Conservation (phyloP, 2,888 invertebrate species). For the Psylliodes chrysocephalus region DNA sequence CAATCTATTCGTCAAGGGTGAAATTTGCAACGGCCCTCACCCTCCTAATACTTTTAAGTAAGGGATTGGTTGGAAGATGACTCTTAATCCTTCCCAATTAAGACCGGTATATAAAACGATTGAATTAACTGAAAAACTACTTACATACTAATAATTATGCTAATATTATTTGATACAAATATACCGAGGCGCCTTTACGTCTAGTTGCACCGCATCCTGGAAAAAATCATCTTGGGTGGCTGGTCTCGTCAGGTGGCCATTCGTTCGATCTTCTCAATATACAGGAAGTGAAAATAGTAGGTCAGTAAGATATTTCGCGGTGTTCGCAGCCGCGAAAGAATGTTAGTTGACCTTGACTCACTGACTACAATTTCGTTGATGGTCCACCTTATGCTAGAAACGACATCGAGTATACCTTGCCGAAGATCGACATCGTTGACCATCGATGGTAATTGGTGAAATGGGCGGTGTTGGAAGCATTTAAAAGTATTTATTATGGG, state of each 20-base stretch:
- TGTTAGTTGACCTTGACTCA: slow-evolving; percentile 58
- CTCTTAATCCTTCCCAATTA: too few species aligned
- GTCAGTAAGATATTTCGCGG: slow-evolving; percentile 57
- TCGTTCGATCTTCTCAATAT: slow-evolving; percentile 17
- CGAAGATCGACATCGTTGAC: not conserved
- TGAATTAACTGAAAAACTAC: too few species aligned
- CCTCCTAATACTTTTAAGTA: too few species aligned
- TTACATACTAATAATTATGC: too few species aligned
- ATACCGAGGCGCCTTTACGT: slow-evolving; percentile 24
- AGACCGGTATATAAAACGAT: too few species aligned
- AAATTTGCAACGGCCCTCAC: too few species aligned
- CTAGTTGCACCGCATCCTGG: slow-evolving; percentile 13
- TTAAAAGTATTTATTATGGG: not conserved
- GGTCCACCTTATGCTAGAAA: slow-evolving; percentile 28
- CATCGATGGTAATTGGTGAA: not conserved
- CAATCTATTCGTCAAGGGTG: too few species aligned
- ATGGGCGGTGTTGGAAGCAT: slow-evolving; percentile 1
- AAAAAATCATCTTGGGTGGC: slow-evolving; percentile 39
- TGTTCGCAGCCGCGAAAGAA: slow-evolving; percentile 52
- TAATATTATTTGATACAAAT: too few species aligned
- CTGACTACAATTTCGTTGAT: slow-evolving; percentile 37
- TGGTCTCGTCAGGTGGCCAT: slow-evolving; percentile 27
- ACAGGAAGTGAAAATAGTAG: slow-evolving; percentile 59
- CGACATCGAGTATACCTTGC: slow-evolving; percentile 1
- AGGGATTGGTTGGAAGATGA: too few species aligned